Base-by-base conservation (phyloP, 2,113 vertebrate genomes). In the Vanacampus margaritifer region DNA sequence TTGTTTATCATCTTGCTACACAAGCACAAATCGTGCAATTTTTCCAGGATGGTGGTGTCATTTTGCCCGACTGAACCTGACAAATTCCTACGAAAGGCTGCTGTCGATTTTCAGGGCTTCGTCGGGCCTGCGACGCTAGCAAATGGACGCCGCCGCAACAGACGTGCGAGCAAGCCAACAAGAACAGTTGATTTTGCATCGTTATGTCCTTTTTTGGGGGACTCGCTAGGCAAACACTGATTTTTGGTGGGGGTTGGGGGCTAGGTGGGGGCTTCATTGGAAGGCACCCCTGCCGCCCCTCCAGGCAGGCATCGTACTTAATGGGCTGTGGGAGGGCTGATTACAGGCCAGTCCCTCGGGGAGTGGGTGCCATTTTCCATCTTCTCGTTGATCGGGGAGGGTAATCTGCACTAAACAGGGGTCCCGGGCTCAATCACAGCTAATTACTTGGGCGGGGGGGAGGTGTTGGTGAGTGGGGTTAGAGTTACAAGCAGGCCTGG, bases 141-240 rank as follows among this genome's bases (percentile, higher is more conserved):
- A 89, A 90, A 89, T 86, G 86, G 86, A 71, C 75, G 75, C 80
- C 85, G 59, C 74, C 81, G 8, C 69, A 75, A 60, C 61, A 72
- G 64, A 79, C 48, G n/a, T n/a, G 19, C 48, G n/a, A 51, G 48
- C 45, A 7, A 16, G 17, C 45, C 14, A 23, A n/a, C 48, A 10
- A 23, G 3, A 51, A 21, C 51, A 14, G 23, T 54, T 54, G 51
- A 54, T 54, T 54, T 54, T 23, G 48, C 16, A 32, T 10, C 17
- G 17, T n/a, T 35, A 11, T 36, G 17, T 54, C 23, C n/a, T n/a
- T 54, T 54, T 54, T 54, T 54, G 2, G 39, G 39, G 39, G 39
- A 41, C 39, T 12, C 39, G 12, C 11, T 23, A 53, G 10, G 3
- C 50, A 51, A 23, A 32, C 13, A 14, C 3, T 35, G 19, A 6